Percentiles rank a stretch among this genome's conserved stretches.
These are phyloP conservation scores for Macrophya annulata DNA, from an alignment of 2,888 invertebrate species.

Conservation along the genomic window DNA sequence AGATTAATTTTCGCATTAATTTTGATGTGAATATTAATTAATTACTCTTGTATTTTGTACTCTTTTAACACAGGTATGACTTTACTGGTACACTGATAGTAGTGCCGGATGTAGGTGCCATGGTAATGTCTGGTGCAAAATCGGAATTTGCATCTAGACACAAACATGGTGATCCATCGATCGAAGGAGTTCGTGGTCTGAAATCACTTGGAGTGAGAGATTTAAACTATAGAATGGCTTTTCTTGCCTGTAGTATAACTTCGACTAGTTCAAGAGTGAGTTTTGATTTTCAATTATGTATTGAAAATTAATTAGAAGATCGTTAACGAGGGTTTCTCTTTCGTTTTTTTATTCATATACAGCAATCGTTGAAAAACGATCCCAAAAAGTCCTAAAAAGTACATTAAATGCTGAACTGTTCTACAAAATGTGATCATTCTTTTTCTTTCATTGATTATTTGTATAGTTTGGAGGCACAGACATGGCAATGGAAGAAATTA, in stretches of 20 bases:
- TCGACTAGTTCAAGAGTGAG: conserved; percentile 89
- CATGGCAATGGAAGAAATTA: conserved; percentile 92
- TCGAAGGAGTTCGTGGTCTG: conserved; percentile 93
- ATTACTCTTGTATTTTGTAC: neutral
- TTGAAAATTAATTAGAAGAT: neutral
- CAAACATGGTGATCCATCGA: conserved; percentile 86
- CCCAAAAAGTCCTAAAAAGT: neutral
- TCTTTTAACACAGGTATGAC: conserved; percentile 85
- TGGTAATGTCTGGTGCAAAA: conserved; percentile 93
- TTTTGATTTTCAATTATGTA: conserved; percentile 9
- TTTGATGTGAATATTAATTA: neutral
- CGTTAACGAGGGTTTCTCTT: no score
- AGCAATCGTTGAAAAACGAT: no score
- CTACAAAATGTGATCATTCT: neutral
- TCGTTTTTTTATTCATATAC: no score
- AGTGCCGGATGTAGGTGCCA: conserved; percentile 96
- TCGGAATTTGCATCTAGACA: conserved; percentile 91
- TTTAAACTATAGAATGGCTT: conserved; percentile 93
- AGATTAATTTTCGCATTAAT: neutral
- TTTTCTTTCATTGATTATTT: conserved; percentile 44
- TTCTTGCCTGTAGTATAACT: conserved; percentile 95
- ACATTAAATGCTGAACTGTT: neutral
- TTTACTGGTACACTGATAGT: conserved; percentile 98
- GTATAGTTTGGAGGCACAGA: conserved; percentile 91
- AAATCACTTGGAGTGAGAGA: conserved; percentile 94